These are phyloP conservation scores for Empis livida DNA, from an alignment of 2,888 invertebrate genomes.

Conservation along the genomic window DNA sequence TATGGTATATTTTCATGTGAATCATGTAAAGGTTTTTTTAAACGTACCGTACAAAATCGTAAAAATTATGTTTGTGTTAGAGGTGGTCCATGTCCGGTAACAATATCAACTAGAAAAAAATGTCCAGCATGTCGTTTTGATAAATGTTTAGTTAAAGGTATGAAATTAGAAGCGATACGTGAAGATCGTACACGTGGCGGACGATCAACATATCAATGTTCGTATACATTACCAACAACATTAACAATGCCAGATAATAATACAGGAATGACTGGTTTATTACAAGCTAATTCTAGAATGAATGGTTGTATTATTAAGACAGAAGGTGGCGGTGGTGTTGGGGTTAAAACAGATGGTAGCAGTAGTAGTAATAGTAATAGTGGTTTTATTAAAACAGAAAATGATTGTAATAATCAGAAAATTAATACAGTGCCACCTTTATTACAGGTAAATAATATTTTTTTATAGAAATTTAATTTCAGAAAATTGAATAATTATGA, in stretches of 20 bases:
- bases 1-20: constrained; percentile 98
- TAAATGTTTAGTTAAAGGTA: constrained; percentile 89
- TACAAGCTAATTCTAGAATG: constrained; percentile 4
- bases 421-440: constrained; percentile 44
- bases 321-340: no score
- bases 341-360: constrained; percentile 12
- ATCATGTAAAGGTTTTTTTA: constrained; percentile 96
- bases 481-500: not conserved
- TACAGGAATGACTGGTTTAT: constrained; percentile 10
- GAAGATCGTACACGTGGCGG: constrained; percentile 93
- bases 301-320: constrained; percentile 37
- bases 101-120: constrained; percentile 86
- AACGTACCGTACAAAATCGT: constrained; percentile 94
- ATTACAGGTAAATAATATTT: constrained; percentile 44
- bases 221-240: constrained; percentile 70
- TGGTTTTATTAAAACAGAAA: no score
- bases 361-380: constrained; percentile 2
- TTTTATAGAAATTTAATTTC: no score
- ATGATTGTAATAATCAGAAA: no score
- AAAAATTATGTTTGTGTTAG: constrained; percentile 91
- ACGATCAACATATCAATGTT: constrained; percentile 90
- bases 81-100: constrained; percentile 84
- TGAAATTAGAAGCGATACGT: constrained; percentile 94
- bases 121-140: constrained; percentile 95
- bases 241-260: constrained; percentile 40